Evolutionary conservation across 2,113 vertebrate genomes (phyloP), one percentile per base, ranked within the genome.

Genomic region (Strix aluco): DNA sequence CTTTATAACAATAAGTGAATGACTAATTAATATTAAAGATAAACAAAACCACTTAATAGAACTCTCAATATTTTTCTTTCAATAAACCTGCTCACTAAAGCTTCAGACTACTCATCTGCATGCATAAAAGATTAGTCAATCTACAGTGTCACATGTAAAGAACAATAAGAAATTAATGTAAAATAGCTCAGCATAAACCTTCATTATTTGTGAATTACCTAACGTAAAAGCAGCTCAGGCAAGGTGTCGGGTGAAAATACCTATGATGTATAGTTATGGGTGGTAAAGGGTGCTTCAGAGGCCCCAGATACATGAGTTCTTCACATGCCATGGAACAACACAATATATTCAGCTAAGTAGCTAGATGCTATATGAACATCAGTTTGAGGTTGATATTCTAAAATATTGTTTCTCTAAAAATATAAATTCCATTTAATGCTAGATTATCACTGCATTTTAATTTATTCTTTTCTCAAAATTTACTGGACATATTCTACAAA

Each of bases 401-500:
- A 77, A 93, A 63, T 15, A 40, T 5, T 75, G 17, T 25, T 67
- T 72, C 27, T 70, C 22, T 70, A 11, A 63, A 88, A 66, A 12
- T 11, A 1, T 57, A 58, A 38, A 46, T 73, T 90, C 26, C 4
- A 22, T 77, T 69, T 73, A 77, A 62, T 49, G 13, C 5, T 22
- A 54, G n/a, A n/a, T 81, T 78, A 74, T 49, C 10, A 15, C 29
- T 40, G 11, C 13, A 23, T 58, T 80, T 90, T 80, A 54, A 78
- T 51, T 19, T 15, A 86, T 72, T 0, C 2, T 69, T 69, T 92
- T 30, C 32, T 82, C 69, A 85, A 82, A 63, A 92, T 19, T 25
- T 63, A 29, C 16, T 52, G 16, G 17, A 47, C 0, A 0, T 15
- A 47, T 46, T 42, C n/a, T 42, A 38, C 13, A 59, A 13, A 47